Base-by-base conservation (phyloP, 2,113 vertebrate species). In the Semnornis frantzii region DNA sequence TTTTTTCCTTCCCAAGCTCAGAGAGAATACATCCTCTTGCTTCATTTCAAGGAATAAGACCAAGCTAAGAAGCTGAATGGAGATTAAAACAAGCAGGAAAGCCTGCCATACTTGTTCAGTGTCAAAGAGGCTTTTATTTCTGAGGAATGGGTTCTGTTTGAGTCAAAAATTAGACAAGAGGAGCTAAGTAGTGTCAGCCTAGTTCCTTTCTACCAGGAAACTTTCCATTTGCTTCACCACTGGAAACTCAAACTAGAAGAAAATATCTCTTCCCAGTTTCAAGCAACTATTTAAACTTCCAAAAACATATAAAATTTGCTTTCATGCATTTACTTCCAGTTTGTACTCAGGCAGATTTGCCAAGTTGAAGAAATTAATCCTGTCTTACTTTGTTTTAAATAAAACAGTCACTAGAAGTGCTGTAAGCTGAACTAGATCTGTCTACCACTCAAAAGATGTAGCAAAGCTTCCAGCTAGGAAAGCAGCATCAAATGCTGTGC, bases 391-490 rank as follows among this genome's bases (percentile, higher is more conserved):
- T 55, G 27, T 15, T 5, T 6, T 9, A 81, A 58, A 57, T 39
- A n/a, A 18, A 60, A 44, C 50, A 66, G 5, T 8, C 64, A 66
- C 13, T 79, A 73, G 42, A 88, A 63, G 77, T 4, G 50, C 50
- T 52, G 20, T 69, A 62, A 28, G 65, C 78, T 94, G 83, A 95
- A 93, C 93, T n/a, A 95, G 54, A 95, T 92, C 85, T 95, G 94
- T 92, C 89, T 62, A 75, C 81, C 20, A 46, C 75, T 90, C 68
- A 85, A 88, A 88, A 90, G 65, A 62, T 0, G 11, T 31, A 48
- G 46, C 30, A 78, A 81, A 90, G 74, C 55, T 90, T 88, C 66
- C 83, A 95, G 65, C 62, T 44, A 78, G 65, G n/a, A 86, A 62
- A 90, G 63, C 37, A 93, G 27, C 62, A 88, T 65, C 68, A 92